Conservation (phyloP, 2,888 invertebrate genomes). For the Pasiphila rectangulata region DNA sequence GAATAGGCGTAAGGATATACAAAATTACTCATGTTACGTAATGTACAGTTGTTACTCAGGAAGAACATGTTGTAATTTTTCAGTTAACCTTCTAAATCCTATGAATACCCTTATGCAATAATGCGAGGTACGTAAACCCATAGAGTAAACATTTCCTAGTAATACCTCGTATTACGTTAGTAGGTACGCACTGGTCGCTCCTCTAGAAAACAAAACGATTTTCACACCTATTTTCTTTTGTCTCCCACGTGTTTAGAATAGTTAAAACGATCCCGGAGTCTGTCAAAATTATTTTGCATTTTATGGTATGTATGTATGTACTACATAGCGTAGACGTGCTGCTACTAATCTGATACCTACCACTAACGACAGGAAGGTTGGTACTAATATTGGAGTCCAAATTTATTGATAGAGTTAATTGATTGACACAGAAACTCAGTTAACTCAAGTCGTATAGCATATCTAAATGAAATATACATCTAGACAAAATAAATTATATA, state of each 20-base stretch:
- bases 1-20: no score
- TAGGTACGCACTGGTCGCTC: conserved; percentile 37
- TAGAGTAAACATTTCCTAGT: conserved; percentile 43
- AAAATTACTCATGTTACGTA: no score
- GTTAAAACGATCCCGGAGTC: conserved; percentile 51
- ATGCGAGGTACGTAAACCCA: conserved; percentile 36
- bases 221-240: conserved; percentile 60
- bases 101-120: neutral
- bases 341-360: neutral
- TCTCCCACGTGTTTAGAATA: conserved; percentile 66
- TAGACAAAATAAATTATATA: no score
- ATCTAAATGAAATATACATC: no score
- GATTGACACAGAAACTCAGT: no score
- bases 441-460: no score
- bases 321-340: neutral
- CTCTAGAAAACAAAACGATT: conserved; percentile 52
- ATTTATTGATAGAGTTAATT: no score
- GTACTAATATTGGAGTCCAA: no score
- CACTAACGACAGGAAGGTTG: no score
- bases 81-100: neutral
- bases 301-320: no score
- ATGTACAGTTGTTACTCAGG: no score
- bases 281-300: conserved; percentile 46
- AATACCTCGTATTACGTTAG: neutral
- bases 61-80: neutral